Base-by-base conservation (phyloP, 2,888 invertebrate species). In the Tachystola acroxantha region DNA sequence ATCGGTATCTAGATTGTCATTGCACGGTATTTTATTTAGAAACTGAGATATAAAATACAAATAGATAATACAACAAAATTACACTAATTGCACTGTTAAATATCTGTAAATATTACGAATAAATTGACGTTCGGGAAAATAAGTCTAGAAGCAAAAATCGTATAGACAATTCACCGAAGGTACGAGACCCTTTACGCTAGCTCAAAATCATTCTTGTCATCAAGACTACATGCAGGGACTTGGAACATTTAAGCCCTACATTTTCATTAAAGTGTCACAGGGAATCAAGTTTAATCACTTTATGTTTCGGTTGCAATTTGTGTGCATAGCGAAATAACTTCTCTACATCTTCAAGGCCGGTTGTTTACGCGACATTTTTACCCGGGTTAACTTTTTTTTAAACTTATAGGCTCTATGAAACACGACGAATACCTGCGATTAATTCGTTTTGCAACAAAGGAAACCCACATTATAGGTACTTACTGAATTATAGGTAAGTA, bases 191-290 rank as follows among this genome's bases (percentile, higher is more conserved):
- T 31, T 3, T 7, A 11, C 14, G 10, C 22, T 9, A 9, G n/a
- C 12, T n/a, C 22, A 6, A 12, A 10, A 9, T 9, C 22, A 6
- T 22, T 22, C 11, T 22, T 11, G 12, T 4, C 22, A 10, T 6
- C 12, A 22, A 10, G n/a, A n/a, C n/a, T 11, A 9, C 22, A 12
- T 32, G 22, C 10, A 20, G 12, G 12, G 32, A 11, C 32, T 65
- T 73, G 72, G 58, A 70, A 73, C 76, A 67, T 72, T 74, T 72
- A 71, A 71, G 62, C 57, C 54, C 55, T 64, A 59, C 60, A 50
- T 64, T 69, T 64, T 68, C 59, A 59, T 64, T 59, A 59, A 53
- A 40, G 51, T 55, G 64, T 57, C 63, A 66, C 58, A 57, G 64
- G 54, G 67, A 69, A 73, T 69, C 60, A 57, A 61, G 61, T 74